Percentiles rank a stretch among this genome's conserved stretches.
Evolutionary conservation across 2,113 vertebrate species (phyloP).

Genomic region (Fregetta grallaria): DNA sequence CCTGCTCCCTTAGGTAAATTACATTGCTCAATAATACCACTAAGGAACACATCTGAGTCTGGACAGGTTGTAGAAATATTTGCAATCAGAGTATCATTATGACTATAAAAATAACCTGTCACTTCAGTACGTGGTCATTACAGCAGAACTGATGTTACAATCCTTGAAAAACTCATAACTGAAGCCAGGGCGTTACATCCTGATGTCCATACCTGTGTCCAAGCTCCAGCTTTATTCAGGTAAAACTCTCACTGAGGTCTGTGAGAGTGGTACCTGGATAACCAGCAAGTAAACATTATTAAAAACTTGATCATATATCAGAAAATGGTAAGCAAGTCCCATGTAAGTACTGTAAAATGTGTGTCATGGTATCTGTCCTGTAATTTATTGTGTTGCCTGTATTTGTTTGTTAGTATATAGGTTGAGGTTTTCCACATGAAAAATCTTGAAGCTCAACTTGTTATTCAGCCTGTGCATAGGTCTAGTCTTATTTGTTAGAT

Average conservation of each 20-base stretch:
- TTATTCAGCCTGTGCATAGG: neutral
- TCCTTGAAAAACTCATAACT: neutral
- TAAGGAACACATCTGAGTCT: neutral
- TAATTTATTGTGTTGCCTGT: constrained; percentile 17
- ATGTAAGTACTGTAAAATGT: constrained; percentile 11
- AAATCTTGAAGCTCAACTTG: neutral
- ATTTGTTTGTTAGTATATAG: neutral
- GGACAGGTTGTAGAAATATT: neutral
- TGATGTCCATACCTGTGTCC: neutral
- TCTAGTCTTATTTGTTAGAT: neutral
- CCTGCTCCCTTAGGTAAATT: neutral
- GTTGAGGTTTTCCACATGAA: neutral
- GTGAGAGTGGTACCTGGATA: neutral
- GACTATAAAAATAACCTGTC: neutral
- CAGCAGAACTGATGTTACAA: neutral
- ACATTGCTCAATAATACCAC: neutral
- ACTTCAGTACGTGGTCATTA: constrained; percentile 2
- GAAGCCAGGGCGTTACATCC: neutral
- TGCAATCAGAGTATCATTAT: neutral
- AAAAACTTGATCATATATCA: neutral
- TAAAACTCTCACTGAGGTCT: neutral
- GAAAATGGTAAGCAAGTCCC: constrained; percentile 21
- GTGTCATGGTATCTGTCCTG: constrained; percentile 20
- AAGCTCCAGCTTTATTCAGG: constrained; percentile 36
- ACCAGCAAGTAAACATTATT: neutral